phyloP scores from a whole-genome alignment of 2,113 vertebrate species.

The Petrocephalus zakoni region DNA sequence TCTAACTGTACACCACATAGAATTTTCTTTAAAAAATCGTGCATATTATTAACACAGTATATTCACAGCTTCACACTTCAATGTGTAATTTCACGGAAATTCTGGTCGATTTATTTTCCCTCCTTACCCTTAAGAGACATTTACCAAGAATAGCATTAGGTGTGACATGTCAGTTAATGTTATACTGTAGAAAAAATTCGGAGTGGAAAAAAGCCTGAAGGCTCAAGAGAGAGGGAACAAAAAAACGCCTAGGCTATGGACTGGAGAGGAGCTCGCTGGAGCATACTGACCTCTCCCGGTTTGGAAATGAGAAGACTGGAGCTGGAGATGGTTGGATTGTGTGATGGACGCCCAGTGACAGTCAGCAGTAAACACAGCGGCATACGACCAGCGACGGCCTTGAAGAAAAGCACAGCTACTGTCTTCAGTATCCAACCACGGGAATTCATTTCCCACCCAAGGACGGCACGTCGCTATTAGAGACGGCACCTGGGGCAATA shows the following conservation, averaged over 20 bases:
- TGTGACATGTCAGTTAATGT: neutral
- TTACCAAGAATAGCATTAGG: neutral
- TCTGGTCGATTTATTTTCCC: neutral
- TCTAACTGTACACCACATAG: neutral
- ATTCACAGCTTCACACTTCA: neutral
- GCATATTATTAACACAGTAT: neutral
- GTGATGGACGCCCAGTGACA: neutral
- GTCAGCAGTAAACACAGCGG: neutral
- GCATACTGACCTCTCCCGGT: neutral
- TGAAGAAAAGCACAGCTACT: neutral
- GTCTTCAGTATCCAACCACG: neutral
- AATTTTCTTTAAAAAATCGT: neutral
- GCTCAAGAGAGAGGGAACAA: neutral
- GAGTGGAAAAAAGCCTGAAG: neutral
- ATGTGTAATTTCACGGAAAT: neutral
- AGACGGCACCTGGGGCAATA: neutral
- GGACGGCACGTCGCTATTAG: neutral
- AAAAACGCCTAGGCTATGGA: neutral
- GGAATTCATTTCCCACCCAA: neutral
- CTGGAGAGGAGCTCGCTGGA: neutral
- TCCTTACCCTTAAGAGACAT: neutral
- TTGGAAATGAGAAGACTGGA: neutral
- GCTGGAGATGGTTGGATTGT: neutral
- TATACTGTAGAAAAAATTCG: neutral
- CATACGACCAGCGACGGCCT: neutral